Conservation (phyloP, 2,888 invertebrate species). For the Ceriagrion tenellum region DNA sequence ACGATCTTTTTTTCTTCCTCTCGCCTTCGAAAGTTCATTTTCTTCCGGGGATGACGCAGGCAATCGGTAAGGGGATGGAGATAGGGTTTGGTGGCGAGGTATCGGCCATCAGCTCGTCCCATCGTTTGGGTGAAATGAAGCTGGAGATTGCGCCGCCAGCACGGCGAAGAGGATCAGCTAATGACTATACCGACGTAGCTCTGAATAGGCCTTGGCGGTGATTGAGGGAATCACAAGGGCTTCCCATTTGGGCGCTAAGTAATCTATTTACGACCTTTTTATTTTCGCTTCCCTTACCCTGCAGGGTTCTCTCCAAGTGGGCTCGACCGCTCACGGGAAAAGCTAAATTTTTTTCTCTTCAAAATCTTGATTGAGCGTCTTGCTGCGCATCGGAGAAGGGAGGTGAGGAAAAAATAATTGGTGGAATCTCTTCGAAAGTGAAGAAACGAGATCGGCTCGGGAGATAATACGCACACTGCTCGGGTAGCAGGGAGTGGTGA, state of each 20-base stretch:
- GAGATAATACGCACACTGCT: not conserved
- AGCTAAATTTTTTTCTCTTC: not conserved
- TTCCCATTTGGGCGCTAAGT: conserved; percentile 53
- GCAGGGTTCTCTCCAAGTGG: not conserved
- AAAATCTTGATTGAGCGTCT: conserved; percentile 52
- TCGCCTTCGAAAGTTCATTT: conserved; percentile 25
- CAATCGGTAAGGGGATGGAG: not conserved
- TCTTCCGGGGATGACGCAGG: conserved; percentile 37
- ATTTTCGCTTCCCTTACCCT: conserved; percentile 3
- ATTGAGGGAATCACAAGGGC: conserved; percentile 33
- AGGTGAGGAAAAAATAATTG: conserved; percentile 45
- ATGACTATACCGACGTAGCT: conserved; percentile 10
- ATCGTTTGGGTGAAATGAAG: not conserved
- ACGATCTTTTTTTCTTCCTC: conserved; percentile 4
- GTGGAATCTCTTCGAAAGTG: conserved; percentile 26
- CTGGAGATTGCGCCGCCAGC: not conserved
- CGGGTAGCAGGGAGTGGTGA: not conserved
- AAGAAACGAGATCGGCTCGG: conserved; percentile 25
- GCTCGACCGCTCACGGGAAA: not conserved
- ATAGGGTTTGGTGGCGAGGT: not conserved
- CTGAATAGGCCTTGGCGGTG: conserved; percentile 25
- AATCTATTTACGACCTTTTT: conserved; percentile 66
- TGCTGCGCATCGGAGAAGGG: not conserved
- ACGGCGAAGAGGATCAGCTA: not conserved
- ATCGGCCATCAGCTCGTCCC: not conserved